phyloP scores from a whole-genome alignment of 30 jellyfish, hydroid and myxozoan genomes.

The Cassiopea xamachana region DNA sequence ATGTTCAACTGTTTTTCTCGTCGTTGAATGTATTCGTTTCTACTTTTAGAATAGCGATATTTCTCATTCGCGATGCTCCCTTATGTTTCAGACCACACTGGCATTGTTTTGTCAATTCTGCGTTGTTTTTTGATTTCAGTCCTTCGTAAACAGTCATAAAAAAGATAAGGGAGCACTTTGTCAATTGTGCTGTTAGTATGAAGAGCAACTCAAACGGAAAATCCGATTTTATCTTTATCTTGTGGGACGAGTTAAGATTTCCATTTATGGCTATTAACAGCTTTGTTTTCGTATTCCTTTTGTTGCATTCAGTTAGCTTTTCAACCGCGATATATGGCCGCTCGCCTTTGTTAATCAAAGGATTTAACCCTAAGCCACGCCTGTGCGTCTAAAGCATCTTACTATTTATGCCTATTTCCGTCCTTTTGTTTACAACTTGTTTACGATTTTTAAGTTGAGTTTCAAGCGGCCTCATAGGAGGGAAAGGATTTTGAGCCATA shows the following conservation, averaged over 20 bases:
- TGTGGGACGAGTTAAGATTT: conserved; percentile 4
- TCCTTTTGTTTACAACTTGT: conserved; percentile 4
- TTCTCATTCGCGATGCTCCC: not conserved
- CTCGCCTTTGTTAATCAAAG: not conserved
- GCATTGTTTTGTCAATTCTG: conserved; percentile 32
- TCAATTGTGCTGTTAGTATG: conserved; percentile 37
- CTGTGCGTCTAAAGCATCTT: not conserved
- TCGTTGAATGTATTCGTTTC: not conserved
- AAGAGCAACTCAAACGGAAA: conserved; percentile 32
- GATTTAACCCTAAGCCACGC: conserved; percentile 10
- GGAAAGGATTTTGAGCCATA: not conserved
- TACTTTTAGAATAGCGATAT: not conserved
- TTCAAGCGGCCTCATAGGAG: not conserved
- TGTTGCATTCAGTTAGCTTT: not conserved
- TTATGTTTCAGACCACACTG: conserved; percentile 64
- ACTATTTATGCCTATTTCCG: conserved; percentile 12
- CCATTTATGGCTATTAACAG: conserved; percentile 42
- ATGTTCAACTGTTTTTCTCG: not conserved
- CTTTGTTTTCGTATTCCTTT: not conserved
- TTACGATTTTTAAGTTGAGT: conserved; percentile 3
- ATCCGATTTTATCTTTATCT: conserved; percentile 26
- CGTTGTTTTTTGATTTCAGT: conserved; percentile 39
- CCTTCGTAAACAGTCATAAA: conserved; percentile 41
- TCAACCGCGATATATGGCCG: conserved; percentile 17
- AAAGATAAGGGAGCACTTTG: conserved; percentile 29